A percentile compares a stretch with the other conserved stretches of the same genome.
These are phyloP conservation scores for Thunnus maccoyii DNA, from an alignment of 2,113 vertebrate species.

Conservation along the genomic window DNA sequence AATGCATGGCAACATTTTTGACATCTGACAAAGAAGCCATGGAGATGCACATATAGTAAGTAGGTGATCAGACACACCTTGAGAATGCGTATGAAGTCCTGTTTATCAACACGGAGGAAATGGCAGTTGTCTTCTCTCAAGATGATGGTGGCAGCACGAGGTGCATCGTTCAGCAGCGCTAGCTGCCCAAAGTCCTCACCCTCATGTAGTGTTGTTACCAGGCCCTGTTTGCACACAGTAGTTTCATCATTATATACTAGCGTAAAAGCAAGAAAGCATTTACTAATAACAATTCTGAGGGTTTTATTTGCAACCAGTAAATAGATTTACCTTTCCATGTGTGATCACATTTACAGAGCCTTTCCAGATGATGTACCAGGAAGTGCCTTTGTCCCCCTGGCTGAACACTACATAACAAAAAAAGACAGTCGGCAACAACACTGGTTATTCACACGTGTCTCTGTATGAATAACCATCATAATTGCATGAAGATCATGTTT, in stretches of 20 bases:
- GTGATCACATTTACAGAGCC: constrained; percentile 98
- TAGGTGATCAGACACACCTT: constrained; percentile 84
- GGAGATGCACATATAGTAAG: not conserved
- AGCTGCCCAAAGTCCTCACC: constrained; percentile 96
- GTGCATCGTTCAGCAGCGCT: constrained; percentile 93
- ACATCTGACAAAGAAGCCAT: no score
- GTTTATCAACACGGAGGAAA: constrained; percentile 95
- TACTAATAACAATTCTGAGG: no score
- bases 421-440: constrained; percentile 2
- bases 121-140: constrained; percentile 95
- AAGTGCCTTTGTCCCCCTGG: constrained; percentile 96
- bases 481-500: not conserved
- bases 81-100: constrained; percentile 96
- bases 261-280: not conserved
- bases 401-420: constrained; percentile 90
- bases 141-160: constrained; percentile 94
- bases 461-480: not conserved
- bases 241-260: not conserved
- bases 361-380: constrained; percentile 99
- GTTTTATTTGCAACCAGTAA: not conserved
- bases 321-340: constrained; percentile 90
- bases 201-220: constrained; percentile 93
- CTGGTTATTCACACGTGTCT: not conserved
- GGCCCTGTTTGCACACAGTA: constrained; percentile 82
- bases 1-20: not conserved